phyloP scores from a whole-genome alignment of 2,797 vertebrate species.

The Vultur gryphus region DNA sequence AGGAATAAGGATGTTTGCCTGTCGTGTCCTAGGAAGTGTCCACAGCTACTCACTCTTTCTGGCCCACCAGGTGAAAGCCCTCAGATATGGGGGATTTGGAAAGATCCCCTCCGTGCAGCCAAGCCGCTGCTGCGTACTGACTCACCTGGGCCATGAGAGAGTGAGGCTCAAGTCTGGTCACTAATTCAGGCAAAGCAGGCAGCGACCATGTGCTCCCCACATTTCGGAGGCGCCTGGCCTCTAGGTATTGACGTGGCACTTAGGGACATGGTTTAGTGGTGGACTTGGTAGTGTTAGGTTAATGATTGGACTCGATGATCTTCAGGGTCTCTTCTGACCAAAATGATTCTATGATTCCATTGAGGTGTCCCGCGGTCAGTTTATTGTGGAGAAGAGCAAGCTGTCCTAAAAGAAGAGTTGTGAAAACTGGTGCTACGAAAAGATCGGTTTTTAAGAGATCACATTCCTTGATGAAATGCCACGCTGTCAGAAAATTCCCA shows the following conservation, averaged over 20 bases:
- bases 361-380: fast-evolving
- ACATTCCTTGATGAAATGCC: neutral
- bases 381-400: neutral
- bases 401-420: neutral
- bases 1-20: neutral
- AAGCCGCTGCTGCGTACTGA: neutral
- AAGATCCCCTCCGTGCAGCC: neutral
- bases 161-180: neutral
- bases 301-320: neutral
- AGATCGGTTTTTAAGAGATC: fast-evolving
- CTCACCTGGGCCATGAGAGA: neutral
- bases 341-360: neutral
- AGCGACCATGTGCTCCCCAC: neutral
- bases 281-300: neutral
- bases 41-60: neutral
- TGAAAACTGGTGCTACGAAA: neutral
- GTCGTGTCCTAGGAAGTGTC: neutral
- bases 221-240: neutral
- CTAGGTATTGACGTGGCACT: fast-evolving
- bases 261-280: neutral
- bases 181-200: neutral
- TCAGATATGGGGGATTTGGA: neutral
- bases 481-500: neutral
- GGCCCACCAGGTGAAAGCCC: neutral
- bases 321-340: neutral